A percentile compares a stretch with the other conserved stretches of the same genome.
phyloP scores from a whole-genome alignment of 2,888 invertebrate genomes.

The Napeogenes sylphis region DNA sequence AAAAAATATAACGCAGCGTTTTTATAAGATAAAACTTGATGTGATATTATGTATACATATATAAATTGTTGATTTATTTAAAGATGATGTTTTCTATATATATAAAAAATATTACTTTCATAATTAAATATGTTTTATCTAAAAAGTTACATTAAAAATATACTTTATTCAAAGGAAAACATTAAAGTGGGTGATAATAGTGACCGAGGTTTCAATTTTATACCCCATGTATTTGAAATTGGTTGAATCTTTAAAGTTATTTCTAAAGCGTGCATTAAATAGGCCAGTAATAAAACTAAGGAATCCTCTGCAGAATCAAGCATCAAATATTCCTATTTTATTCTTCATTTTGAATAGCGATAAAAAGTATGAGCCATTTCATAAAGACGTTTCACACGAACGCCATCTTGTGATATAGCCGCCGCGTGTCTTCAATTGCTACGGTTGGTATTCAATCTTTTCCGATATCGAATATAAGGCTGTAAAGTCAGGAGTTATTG shows the following conservation, averaged over 20 bases:
- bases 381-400: slow-evolving; percentile 23
- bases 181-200: too few relatives aligned
- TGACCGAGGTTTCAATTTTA: too few relatives aligned
- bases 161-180: too few relatives aligned
- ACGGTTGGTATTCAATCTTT: slow-evolving; percentile 16
- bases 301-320: neutral
- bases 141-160: too few relatives aligned
- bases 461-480: slow-evolving; percentile 15
- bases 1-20: neutral
- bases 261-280: neutral
- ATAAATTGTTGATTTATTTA: too few relatives aligned
- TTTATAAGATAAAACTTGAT: too few relatives aligned
- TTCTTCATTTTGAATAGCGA: slow-evolving; percentile 6
- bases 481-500: slow-evolving; percentile 6
- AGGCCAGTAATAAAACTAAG: slow-evolving; percentile 1
- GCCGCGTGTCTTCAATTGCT: slow-evolving; percentile 18
- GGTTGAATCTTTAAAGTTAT: too few relatives aligned
- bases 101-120: too few relatives aligned
- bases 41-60: too few relatives aligned
- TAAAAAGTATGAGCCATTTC: slow-evolving; percentile 12
- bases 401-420: slow-evolving; percentile 16
- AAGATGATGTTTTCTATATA: too few relatives aligned
- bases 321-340: slow-evolving; percentile 1
- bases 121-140: too few relatives aligned
- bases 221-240: too few relatives aligned